Evolutionary conservation across 2,113 vertebrate genomes (phyloP).

Genomic region (Cyprinodon variegatus): DNA sequence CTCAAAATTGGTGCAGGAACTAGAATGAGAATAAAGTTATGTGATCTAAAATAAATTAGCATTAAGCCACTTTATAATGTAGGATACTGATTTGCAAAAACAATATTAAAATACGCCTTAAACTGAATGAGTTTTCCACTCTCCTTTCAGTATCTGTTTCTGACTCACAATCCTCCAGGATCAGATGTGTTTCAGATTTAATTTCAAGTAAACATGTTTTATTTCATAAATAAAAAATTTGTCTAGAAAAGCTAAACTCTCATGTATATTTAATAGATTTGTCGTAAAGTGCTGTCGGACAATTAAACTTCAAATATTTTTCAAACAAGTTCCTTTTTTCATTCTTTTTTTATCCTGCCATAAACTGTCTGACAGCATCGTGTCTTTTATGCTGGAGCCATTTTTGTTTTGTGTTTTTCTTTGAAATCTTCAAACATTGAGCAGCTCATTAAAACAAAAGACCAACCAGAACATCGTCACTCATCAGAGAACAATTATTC

Average conservation of each 20-base stretch:
- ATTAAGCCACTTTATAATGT: background rate
- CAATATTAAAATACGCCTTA: too few species aligned
- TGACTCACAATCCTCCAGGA: too few species aligned
- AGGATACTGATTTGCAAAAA: too few species aligned
- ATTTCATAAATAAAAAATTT: background rate
- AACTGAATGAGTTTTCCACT: background rate
- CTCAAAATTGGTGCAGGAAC: background rate
- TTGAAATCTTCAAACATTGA: constrained; percentile 3
- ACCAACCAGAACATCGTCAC: background rate
- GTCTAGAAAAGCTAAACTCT: background rate
- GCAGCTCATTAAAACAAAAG: constrained; percentile 14
- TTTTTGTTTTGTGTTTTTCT: background rate
- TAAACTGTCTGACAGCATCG: constrained; percentile 3
- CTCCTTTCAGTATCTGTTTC: background rate
- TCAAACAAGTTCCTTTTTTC: background rate
- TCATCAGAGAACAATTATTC: background rate
- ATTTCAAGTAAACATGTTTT: background rate
- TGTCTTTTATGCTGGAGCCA: background rate
- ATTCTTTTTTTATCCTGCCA: constrained; percentile 6
- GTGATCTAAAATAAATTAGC: background rate
- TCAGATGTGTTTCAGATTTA: background rate
- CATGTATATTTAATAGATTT: constrained; percentile 1
- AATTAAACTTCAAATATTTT: background rate
- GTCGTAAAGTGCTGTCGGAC: background rate
- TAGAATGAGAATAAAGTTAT: too few species aligned